Evolutionary conservation across 2,888 invertebrate genomes (phyloP), one percentile per base, ranked within the genome.

Genomic region (Calameuta pallipes): DNA sequence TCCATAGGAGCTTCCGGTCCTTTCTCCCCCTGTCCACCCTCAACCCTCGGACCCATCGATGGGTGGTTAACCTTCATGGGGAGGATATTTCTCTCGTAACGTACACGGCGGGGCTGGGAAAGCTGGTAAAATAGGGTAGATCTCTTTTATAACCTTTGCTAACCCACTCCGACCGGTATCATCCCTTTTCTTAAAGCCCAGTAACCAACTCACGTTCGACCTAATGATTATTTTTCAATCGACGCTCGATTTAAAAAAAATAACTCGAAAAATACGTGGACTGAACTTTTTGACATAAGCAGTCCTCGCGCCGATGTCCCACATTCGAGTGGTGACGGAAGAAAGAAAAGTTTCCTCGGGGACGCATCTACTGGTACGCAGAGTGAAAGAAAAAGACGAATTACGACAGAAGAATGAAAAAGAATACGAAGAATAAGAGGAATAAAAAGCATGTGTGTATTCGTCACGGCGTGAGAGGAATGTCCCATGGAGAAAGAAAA

Each of bases 51-150:
- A 56, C 81, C 83, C 79, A 85, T 82, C 80, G 86, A 85, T 86
- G 82, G 84, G 80, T 77, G 86, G 85, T 85, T 85, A 83, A 82
- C 80, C 81, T 81, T 75, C 79, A 73, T 82, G 81, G 83, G 80
- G 84, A 84, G 82, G 82, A 84, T 84, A 84, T 86, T 86, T 83
- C 84, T 87, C 83, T 80, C 83, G 80, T 74, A 78, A 77, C 77
- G 33, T 31, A 71, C 71, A 12, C 71, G 71, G 6, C 71, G 31
- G 71, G 71, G 71, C 13, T 71, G 71, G 34, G 12, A 71, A 31
- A 15, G 13, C 71, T 56, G 9, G 56, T 23, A 23, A 56, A 34
- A 31, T 71, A 34, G 71, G 31, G 71, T 71, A 31, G 6, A 34
- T 34, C 71, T 31, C 71, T 31, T 33, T 34, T 34, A 31, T 71